Percentiles rank a stretch among this genome's conserved stretches.
Conservation (phyloP, 2,888 invertebrate genomes). For the Panzeria rudis region DNA sequence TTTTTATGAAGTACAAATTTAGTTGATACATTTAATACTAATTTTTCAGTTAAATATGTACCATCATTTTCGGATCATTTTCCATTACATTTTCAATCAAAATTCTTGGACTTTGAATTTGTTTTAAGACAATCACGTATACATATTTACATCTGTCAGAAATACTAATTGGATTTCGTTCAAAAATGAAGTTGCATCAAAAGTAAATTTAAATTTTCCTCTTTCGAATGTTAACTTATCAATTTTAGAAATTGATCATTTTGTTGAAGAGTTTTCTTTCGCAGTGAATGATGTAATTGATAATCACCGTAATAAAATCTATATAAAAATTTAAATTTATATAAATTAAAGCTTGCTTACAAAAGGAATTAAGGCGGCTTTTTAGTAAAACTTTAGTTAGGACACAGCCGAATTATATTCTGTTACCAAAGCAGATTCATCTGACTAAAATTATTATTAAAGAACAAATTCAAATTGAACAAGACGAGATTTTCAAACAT, state of each 20-base stretch:
- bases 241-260: conserved; percentile 25
- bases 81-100: no score
- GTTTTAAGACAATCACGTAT: no score
- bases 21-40: neutral
- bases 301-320: conserved; percentile 11
- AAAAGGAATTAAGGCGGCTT: neutral
- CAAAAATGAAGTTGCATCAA: no score
- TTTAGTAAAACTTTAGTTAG: conserved; percentile 17
- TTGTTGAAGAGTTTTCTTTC: conserved; percentile 2
- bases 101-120: no score
- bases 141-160: no score
- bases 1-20: neutral
- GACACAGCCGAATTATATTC: no score
- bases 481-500: neutral
- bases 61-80: no score
- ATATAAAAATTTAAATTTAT: neutral
- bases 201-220: no score
- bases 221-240: conserved; percentile 19
- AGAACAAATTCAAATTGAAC: conserved; percentile 1
- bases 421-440: neutral
- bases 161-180: no score
- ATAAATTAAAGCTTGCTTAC: neutral
- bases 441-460: neutral
- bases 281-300: neutral
- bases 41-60: no score